Conservation (phyloP, 2,888 invertebrate genomes). For the Anarsia innoxiella region DNA sequence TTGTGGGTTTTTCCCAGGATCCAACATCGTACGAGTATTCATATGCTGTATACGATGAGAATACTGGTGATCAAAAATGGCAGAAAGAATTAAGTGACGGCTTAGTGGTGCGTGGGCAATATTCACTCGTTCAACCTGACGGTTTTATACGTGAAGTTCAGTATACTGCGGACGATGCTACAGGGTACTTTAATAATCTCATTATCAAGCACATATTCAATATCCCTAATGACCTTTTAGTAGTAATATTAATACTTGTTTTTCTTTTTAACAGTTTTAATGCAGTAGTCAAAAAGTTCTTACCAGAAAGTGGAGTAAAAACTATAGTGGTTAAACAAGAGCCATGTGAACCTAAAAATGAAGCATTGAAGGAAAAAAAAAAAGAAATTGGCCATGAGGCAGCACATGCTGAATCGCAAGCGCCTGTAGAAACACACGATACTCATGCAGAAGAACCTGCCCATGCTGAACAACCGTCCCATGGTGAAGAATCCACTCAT, state of each 20-base stretch:
- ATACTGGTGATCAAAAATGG: conserved; percentile 71
- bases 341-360: conserved; percentile 42
- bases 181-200: conserved; percentile 41
- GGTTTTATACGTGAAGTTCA: conserved; percentile 69
- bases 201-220: too few species aligned
- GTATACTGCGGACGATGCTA: conserved; percentile 69
- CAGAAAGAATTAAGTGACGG: conserved; percentile 72
- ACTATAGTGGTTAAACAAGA: conserved; percentile 18
- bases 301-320: conserved; percentile 27
- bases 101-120: conserved; percentile 67
- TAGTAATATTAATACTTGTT: neutral
- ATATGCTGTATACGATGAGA: conserved; percentile 70
- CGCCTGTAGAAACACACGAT: too few species aligned
- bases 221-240: too few species aligned
- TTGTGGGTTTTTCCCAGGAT: conserved; percentile 33
- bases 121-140: conserved; percentile 71
- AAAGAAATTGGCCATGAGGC: neutral
- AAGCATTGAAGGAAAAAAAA: conserved; percentile 24
- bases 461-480: neutral
- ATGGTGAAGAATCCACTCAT: neutral
- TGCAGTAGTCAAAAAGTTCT: conserved; percentile 53
- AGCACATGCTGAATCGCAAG: neutral
- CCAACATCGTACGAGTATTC: conserved; percentile 56
- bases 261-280: conserved; percentile 45
- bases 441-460: too few species aligned